Percentiles rank a stretch among this genome's conserved stretches.
phyloP scores from a whole-genome alignment of 2,113 vertebrate species.

The Brachyhypopomus occidentalis region DNA sequence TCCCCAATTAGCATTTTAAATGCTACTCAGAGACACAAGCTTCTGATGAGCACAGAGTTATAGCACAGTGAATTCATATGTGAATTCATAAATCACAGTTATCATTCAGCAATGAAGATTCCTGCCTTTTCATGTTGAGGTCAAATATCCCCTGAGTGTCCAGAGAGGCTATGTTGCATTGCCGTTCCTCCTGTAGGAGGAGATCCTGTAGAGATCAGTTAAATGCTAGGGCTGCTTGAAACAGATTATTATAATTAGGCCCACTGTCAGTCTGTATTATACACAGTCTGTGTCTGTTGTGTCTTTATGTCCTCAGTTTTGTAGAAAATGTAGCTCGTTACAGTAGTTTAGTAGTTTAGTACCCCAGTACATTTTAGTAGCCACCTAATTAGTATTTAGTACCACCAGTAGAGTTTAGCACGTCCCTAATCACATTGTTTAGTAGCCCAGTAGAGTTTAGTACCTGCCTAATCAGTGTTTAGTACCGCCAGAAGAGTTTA shows the following conservation, averaged over 20 bases:
- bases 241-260: neutral
- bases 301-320: too few species aligned
- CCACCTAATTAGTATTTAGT: too few species aligned
- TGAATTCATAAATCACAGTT: slow-evolving; percentile 38
- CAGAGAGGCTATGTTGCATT: neutral
- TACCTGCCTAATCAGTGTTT: too few species aligned
- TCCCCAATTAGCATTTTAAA: slow-evolving; percentile 30
- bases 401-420: too few species aligned
- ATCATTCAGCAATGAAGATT: slow-evolving; percentile 29
- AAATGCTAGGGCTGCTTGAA: slow-evolving; percentile 12
- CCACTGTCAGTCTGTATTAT: neutral
- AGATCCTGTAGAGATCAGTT: neutral
- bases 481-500: too few species aligned
- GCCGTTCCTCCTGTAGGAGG: neutral
- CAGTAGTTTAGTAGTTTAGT: too few species aligned
- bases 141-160: neutral
- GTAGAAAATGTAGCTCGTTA: too few species aligned
- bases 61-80: slow-evolving; percentile 25
- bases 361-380: too few species aligned
- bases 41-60: slow-evolving; percentile 24
- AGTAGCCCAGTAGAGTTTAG: too few species aligned
- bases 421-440: too few species aligned
- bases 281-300: neutral
- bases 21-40: slow-evolving; percentile 24
- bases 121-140: neutral